Evolutionary conservation across 1,140 invertebrate genomes (phyloP).

Genomic region (Diorhabda sublineata): DNA sequence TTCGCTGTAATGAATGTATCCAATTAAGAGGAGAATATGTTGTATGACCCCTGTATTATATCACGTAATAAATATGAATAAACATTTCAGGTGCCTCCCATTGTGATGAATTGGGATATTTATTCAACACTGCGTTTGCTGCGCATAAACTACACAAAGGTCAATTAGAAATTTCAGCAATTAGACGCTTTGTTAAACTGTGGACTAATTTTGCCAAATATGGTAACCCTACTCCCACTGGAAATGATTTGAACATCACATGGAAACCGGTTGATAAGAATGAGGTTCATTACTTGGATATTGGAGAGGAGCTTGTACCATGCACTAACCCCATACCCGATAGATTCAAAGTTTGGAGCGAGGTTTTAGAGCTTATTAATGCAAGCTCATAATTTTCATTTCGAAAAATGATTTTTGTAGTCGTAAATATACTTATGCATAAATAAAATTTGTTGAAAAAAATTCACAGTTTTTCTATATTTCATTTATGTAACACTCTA

Average conservation of each 20-base stretch:
- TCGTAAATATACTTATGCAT: too few species aligned
- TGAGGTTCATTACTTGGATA: conserved; percentile 10
- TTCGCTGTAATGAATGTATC: too few species aligned
- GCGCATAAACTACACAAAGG: not conserved
- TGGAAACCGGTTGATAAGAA: conserved; percentile 9
- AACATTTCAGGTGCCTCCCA: not conserved
- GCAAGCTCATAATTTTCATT: too few species aligned
- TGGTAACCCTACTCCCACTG: conserved; percentile 17
- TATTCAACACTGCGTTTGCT: not conserved
- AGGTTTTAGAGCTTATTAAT: conserved; percentile 1
- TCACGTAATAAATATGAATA: too few species aligned
- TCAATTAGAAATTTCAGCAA: conserved; percentile 12
- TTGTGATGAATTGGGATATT: not conserved
- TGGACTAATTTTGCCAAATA: conserved; percentile 32
- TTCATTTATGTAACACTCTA: too few species aligned
- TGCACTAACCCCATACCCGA: conserved; percentile 3
- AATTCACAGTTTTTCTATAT: too few species aligned
- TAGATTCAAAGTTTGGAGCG: conserved; percentile 13
- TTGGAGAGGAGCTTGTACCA: conserved; percentile 4
- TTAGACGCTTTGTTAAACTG: conserved; percentile 21
- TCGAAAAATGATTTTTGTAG: too few species aligned
- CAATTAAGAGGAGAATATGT: too few species aligned
- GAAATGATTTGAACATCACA: not conserved
- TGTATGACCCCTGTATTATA: too few species aligned
- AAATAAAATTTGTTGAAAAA: too few species aligned